Percentiles rank a stretch among this genome's conserved stretches.
Conservation (phyloP, 2,888 invertebrate genomes). For the Dendrolimus houi region DNA sequence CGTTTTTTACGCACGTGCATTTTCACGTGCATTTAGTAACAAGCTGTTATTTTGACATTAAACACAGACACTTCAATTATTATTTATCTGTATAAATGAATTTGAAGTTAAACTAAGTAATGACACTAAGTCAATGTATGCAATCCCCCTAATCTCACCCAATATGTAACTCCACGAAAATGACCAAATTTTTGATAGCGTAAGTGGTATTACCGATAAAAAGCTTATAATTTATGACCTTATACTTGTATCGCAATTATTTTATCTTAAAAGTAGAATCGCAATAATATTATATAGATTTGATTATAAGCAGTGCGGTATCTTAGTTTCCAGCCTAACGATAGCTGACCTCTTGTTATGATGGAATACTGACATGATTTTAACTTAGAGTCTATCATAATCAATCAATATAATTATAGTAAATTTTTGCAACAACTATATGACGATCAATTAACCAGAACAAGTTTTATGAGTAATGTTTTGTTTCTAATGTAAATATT, state of each 20-base stretch:
- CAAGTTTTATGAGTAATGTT: conserved; percentile 21
- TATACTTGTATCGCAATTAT: background rate
- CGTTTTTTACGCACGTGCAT: no score
- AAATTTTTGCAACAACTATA: conserved; percentile 1
- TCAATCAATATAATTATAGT: background rate
- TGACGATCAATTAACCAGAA: conserved; percentile 65
- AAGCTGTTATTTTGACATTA: no score
- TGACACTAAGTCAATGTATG: no score
- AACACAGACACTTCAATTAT: no score
- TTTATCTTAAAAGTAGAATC: background rate
- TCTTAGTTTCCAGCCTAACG: background rate
- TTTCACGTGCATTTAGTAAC: no score
- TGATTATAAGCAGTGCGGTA: background rate
- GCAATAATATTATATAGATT: background rate
- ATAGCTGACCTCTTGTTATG: background rate
- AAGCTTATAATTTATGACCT: conserved; percentile 7
- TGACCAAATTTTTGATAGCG: no score
- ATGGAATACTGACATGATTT: no score
- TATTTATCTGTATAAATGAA: no score
- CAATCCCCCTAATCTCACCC: no score
- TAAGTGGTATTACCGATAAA: background rate
- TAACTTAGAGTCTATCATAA: no score
- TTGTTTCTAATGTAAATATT: conserved; percentile 15
- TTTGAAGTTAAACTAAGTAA: no score
- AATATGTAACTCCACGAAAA: no score